Conservation (phyloP, 2,113 vertebrate genomes). For the Falcunculus frontatus region DNA sequence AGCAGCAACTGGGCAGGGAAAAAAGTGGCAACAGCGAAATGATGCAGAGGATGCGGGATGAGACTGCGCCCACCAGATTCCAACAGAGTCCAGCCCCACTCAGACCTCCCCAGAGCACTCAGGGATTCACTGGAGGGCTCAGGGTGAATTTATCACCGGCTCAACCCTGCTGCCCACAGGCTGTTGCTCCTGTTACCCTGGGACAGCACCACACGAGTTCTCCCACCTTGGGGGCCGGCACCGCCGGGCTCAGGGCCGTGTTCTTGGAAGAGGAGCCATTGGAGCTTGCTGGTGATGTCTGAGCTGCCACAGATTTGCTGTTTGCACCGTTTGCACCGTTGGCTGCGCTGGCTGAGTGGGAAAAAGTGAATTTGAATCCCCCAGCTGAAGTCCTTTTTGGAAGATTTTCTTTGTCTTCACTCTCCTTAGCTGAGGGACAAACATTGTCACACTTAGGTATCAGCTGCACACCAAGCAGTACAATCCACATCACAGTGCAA, state of each 20-base stretch:
- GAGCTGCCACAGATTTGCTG: constrained; percentile 82
- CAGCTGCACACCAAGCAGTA: neutral
- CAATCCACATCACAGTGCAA: neutral
- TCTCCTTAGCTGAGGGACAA: constrained; percentile 80
- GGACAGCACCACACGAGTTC: neutral
- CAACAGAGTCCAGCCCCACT: neutral
- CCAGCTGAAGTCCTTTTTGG: constrained; percentile 74
- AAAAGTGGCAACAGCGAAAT: neutral
- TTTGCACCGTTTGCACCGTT: constrained; percentile 86
- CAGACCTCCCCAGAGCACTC: fast-evolving
- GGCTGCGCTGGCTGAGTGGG: constrained; percentile 80
- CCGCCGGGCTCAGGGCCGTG: constrained; percentile 76
- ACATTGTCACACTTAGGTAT: constrained; percentile 43
- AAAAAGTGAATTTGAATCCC: constrained; percentile 83
- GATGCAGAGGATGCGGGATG: fast-evolving
- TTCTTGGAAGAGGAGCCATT: constrained; percentile 87
- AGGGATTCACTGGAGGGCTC: neutral
- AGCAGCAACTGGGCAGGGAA: neutral
- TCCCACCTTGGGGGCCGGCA: constrained; percentile 80
- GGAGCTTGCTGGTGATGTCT: constrained; percentile 80
- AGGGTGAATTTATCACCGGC: neutral
- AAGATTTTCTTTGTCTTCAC: constrained; percentile 84
- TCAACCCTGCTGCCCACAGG: neutral
- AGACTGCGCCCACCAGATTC: neutral
- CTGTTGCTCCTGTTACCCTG: neutral